Conservation (phyloP, 2,113 vertebrate genomes). For the Anhinga rufa region DNA sequence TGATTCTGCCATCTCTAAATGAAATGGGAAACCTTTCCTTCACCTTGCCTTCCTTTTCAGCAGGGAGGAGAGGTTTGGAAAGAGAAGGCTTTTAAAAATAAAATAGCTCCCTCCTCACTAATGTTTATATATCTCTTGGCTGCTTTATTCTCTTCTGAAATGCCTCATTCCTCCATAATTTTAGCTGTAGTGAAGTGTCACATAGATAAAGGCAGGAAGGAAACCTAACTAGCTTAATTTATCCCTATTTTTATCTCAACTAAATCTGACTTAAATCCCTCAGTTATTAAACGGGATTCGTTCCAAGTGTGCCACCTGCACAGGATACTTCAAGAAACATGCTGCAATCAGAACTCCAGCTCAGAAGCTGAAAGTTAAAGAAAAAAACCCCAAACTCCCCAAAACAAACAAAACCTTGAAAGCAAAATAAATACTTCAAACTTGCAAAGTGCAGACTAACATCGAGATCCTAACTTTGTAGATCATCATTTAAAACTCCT, state of each 20-base stretch:
- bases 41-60: background rate
- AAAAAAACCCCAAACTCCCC: accelerated
- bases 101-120: background rate
- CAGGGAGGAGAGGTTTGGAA: background rate
- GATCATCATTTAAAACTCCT: background rate
- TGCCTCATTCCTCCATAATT: background rate
- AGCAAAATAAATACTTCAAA: background rate
- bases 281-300: conserved; percentile 25
- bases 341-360: background rate
- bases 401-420: background rate
- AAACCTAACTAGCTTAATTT: conserved; percentile 13
- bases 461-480: background rate
- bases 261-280: conserved; percentile 37
- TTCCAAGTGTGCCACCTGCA: conserved; percentile 43
- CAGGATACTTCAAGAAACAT: background rate
- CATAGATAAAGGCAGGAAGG: conserved; percentile 31
- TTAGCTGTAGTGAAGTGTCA: background rate
- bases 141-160: background rate
- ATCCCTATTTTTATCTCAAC: conserved; percentile 17
- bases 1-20: background rate
- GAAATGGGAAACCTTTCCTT: background rate
- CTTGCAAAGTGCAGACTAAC: background rate
- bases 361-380: background rate
- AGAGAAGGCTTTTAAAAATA: background rate
- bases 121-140: background rate